Percentiles rank a stretch among this genome's conserved stretches.
phyloP scores from a whole-genome alignment of 2,888 invertebrate genomes.

The Hermaeophaga mercurialis region DNA sequence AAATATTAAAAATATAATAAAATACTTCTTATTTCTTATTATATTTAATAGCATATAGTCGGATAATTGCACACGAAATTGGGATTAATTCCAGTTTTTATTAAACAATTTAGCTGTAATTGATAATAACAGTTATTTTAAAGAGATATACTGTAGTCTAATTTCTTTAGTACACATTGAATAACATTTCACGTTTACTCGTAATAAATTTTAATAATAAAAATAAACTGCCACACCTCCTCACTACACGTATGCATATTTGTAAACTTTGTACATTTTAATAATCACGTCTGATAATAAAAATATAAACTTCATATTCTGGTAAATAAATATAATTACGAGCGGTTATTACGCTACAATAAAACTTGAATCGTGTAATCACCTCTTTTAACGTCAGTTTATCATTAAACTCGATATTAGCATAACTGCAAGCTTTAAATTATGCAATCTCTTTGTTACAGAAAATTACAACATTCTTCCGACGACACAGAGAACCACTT shows the following conservation, averaged over 20 bases:
- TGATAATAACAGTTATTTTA: no score
- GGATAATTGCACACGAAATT: no score
- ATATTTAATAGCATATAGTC: no score
- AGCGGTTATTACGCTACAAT: conserved; percentile 1
- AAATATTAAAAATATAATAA: no score
- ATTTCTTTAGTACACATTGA: neutral
- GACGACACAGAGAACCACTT: conserved; percentile 12
- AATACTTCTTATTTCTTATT: no score
- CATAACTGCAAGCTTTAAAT: conserved; percentile 20
- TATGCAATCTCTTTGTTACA: conserved; percentile 27
- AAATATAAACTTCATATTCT: neutral
- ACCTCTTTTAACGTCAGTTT: conserved; percentile 11
- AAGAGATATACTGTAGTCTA: no score
- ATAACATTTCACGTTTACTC: neutral
- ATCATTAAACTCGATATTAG: conserved; percentile 12
- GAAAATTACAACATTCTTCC: conserved; percentile 23
- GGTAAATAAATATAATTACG: conserved; percentile 2
- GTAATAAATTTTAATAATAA: neutral
- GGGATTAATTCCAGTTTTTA: no score
- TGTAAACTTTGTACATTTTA: no score
- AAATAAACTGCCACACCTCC: neutral
- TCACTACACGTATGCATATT: neutral
- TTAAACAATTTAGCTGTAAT: no score
- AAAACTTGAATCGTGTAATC: neutral
- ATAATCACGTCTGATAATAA: no score